Conservation (phyloP, 2,113 vertebrate genomes). For the Dinomys branickii region DNA sequence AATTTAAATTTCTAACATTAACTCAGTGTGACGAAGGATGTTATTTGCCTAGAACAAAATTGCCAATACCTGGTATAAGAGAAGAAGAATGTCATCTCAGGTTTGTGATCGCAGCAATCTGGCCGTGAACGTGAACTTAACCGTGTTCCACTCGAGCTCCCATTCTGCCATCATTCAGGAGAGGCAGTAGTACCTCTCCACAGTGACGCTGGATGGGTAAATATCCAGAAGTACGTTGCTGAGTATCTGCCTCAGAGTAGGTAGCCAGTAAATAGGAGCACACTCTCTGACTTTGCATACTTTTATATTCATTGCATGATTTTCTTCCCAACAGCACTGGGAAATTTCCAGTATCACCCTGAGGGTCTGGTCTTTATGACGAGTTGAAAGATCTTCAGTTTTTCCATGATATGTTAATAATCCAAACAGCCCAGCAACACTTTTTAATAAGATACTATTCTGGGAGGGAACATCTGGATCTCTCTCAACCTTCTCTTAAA, state of each 20-base stretch:
- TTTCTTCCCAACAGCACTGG: background rate
- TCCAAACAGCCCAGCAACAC: background rate
- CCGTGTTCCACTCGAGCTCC: background rate
- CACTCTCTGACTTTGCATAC: background rate
- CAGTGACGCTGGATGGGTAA: too few relatives aligned
- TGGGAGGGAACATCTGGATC: constrained; percentile 55
- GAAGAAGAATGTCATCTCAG: constrained; percentile 44
- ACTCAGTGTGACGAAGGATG: constrained; percentile 69
- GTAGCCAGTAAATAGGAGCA: background rate
- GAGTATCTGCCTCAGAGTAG: background rate
- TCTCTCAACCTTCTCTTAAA: constrained; percentile 58
- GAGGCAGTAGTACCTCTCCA: background rate
- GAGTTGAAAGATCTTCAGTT: constrained; percentile 10
- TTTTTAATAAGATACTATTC: constrained; percentile 53
- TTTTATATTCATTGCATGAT: background rate
- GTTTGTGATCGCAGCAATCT: background rate
- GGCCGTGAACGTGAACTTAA: background rate
- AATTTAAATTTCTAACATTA: constrained; percentile 72
- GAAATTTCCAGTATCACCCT: background rate
- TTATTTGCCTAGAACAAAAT: constrained; percentile 71
- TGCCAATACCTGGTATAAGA: constrained; percentile 65
- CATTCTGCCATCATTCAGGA: background rate
- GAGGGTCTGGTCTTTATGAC: background rate
- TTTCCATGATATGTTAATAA: constrained; percentile 32
- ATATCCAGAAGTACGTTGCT: background rate